Evolutionary conservation across 64 coral and sea anemone genomes (phyloP), one percentile per base, ranked within the genome.

Genomic region (Actinia tenebrosa): DNA sequence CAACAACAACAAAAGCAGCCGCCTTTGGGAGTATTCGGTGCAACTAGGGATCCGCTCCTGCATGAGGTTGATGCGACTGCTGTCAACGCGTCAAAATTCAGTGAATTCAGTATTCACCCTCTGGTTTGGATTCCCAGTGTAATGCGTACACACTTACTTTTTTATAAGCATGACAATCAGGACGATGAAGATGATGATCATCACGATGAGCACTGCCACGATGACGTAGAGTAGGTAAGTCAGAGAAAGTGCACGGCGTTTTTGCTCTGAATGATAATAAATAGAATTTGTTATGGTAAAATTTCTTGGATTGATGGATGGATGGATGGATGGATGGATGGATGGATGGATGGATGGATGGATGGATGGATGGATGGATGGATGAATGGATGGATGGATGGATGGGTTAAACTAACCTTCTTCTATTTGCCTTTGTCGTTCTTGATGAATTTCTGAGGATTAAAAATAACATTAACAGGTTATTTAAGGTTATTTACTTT

Each of bases 111-210:
- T 8, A 4, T 50, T 50, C 47, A 50, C 7, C 7, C 11, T 22
- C 5, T 10, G 18, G 63, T 22, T 17, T n/a, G 63, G 20, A 3
- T 66, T 19, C 17, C 20, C 5, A n/a, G 22, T 75, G n/a, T 30
- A 75, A 7, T 30, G 10, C 27, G 42, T 7, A 16, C 3, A 14
- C 25, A 42, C 25, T 75, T 75, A 75, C 69, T 75, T 75, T n/a
- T 75, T 75, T 30, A 75, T 75, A 5, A 75, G 37, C 26, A 75
- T 75, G n/a, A 75, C 7, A 42, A 75, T 42, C 25, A 75, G 26
- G 25, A 75, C 5, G 69, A 75, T 75, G 69, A 75, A 75, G 26
- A 75, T 75, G n/a, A 75, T 27, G 25, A 75, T 75, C n/a, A 75
- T 75, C 8, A 42, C 26, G 69, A 75, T 13, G 69, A 75, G 69